phyloP scores from a whole-genome alignment of 1,140 invertebrate species.

The Brachionus manjavacas region DNA sequence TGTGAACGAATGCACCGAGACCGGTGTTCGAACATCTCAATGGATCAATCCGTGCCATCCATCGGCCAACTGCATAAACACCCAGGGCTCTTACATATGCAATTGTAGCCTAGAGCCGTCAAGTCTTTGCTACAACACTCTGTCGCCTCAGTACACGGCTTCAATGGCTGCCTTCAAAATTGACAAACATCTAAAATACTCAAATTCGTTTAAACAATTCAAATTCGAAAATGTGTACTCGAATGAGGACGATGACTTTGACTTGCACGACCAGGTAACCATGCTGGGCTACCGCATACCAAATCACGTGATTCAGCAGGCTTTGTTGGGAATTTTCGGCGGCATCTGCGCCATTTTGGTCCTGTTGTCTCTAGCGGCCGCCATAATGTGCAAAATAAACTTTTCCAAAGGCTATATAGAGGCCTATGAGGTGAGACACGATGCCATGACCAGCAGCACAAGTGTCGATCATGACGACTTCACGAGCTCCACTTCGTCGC shows the following conservation, averaged over 20 bases:
- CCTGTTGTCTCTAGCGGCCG: slow-evolving; percentile 11
- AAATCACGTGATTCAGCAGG: slow-evolving; percentile 40
- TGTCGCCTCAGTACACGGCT: slow-evolving; percentile 9
- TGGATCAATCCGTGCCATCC: slow-evolving; percentile 23
- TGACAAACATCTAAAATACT: background rate
- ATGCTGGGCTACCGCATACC: slow-evolving; percentile 16
- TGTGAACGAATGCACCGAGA: slow-evolving; percentile 31
- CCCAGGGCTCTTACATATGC: slow-evolving; percentile 20
- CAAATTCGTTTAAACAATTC: background rate
- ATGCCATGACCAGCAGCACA: slow-evolving; percentile 23
- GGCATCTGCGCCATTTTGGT: slow-evolving; percentile 30
- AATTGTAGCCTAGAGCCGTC: slow-evolving; percentile 18
- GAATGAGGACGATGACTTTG: background rate
- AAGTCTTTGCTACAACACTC: slow-evolving; percentile 19
- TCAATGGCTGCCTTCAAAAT: background rate
- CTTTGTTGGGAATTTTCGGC: slow-evolving; percentile 25
- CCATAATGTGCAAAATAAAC: slow-evolving; percentile 25
- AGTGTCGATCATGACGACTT: slow-evolving; percentile 24
- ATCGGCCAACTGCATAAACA: slow-evolving; percentile 20
- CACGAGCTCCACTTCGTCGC: slow-evolving; percentile 3
- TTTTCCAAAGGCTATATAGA: slow-evolving; percentile 2
- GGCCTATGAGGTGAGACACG: background rate
- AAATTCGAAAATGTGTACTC: background rate
- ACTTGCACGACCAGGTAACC: background rate
- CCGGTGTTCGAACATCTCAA: background rate